Evolutionary conservation across 2,888 invertebrate species (phyloP).

Genomic region (Nezara viridula): DNA sequence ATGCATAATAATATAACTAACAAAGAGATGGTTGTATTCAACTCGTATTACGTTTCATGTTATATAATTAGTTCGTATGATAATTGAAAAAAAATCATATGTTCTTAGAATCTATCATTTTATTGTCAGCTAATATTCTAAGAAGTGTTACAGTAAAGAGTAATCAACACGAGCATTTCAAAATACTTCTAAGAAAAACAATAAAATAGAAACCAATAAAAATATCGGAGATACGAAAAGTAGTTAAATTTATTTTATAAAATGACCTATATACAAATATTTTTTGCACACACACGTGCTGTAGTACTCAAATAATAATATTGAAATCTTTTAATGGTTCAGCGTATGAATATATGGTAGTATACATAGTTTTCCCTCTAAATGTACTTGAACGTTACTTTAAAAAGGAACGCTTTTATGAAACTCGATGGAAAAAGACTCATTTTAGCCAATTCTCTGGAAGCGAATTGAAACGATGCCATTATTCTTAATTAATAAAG

Average conservation of each 20-base stretch:
- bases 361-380: too few species aligned
- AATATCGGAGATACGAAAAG: neutral
- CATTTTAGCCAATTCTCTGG: too few species aligned
- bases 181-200: neutral
- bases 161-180: neutral
- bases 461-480: too few species aligned
- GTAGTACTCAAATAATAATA: too few species aligned
- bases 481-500: too few species aligned
- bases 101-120: neutral
- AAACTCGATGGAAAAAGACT: too few species aligned
- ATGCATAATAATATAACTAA: too few species aligned
- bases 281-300: neutral
- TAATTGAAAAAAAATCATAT: neutral
- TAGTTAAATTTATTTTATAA: neutral
- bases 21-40: neutral
- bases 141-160: neutral
- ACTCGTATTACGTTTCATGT: neutral
- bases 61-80: neutral
- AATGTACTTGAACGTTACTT: too few species aligned
- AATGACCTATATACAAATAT: neutral
- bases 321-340: too few species aligned
- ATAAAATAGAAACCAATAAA: neutral
- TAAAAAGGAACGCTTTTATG: too few species aligned
- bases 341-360: too few species aligned
- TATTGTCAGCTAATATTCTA: neutral